Evolutionary conservation across 2,888 invertebrate genomes (phyloP), one percentile per base, ranked within the genome.

Genomic region (Chloroclysta siterata): DNA sequence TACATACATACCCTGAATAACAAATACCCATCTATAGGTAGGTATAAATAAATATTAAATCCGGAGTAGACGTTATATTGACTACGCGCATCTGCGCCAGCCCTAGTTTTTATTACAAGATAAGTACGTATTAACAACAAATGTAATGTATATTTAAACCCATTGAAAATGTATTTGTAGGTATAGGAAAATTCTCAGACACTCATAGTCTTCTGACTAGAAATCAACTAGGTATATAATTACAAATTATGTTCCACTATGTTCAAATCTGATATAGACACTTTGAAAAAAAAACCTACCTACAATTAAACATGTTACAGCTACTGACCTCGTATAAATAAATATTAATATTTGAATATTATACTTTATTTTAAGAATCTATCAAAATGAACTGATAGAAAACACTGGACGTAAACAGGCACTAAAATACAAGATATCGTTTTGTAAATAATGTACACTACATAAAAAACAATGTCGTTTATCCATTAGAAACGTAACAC

Each of bases 321-420:
- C 85, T 90, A 90, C 90, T 92, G 90, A 90, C 90, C 90, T 58
- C 86, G 83, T 89, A 88, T 88, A 83, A 88, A 90, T 89, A 90
- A 89, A 89, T 89, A 89, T 86, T 86, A 85, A 80, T 84, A 85
- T 84, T 86, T 81, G 83, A 85, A 87, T 84, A 83, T 85, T 84
- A 85, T 78, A 85, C 46, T 82, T 82, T 80, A 77, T 78, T 17
- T 78, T 79, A 80, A 72, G 81, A 82, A 84, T 86, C 81, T 87
- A 85, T 85, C 77, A 88, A 88, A 88, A 85, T 85, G 77, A 88
- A 88, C 87, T 83, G 89, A 88, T 81, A 84, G 82, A 84, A 79
- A 85, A 87, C 85, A 84, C 78, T 88, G 89, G 88, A 89, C 89
- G 88, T 89, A 83, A 88, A 84, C 86, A 89, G 85, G 84, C 85